A percentile compares a stretch with the other conserved stretches of the same genome.
These are phyloP conservation scores for Mustela nigripes DNA, from an alignment of 2,113 vertebrate species.

Conservation along the genomic window DNA sequence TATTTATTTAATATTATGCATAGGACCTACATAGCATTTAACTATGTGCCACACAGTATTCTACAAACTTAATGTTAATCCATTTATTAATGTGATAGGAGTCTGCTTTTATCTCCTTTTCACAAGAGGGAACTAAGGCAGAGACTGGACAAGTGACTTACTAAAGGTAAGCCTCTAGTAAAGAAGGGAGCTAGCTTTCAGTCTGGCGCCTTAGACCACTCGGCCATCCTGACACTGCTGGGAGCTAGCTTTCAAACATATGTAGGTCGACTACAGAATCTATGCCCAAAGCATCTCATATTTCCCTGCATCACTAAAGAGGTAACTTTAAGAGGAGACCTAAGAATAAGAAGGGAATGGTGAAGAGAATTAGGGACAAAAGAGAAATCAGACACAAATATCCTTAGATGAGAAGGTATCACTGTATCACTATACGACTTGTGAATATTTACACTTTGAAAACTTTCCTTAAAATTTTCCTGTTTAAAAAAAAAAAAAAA, in stretches of 20 bases:
- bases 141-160: neutral
- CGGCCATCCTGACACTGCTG: too few relatives aligned
- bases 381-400: neutral
- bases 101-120: neutral
- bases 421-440: neutral
- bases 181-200: neutral
- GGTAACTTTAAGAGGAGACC: neutral
- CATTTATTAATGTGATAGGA: neutral
- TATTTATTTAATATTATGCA: neutral
- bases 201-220: too few relatives aligned
- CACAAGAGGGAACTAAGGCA: neutral
- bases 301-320: neutral
- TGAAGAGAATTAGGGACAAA: neutral
- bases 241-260: neutral
- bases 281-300: neutral
- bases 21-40: neutral
- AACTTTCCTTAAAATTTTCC: neutral
- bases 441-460: neutral
- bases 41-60: neutral
- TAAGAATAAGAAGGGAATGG: neutral
- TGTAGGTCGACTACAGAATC: neutral
- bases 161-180: neutral
- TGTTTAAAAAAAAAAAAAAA: neutral
- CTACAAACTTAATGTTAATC: neutral
- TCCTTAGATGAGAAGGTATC: neutral